These are phyloP conservation scores for Rhingia campestris DNA, from an alignment of 2,888 invertebrate species.

Conservation along the genomic window DNA sequence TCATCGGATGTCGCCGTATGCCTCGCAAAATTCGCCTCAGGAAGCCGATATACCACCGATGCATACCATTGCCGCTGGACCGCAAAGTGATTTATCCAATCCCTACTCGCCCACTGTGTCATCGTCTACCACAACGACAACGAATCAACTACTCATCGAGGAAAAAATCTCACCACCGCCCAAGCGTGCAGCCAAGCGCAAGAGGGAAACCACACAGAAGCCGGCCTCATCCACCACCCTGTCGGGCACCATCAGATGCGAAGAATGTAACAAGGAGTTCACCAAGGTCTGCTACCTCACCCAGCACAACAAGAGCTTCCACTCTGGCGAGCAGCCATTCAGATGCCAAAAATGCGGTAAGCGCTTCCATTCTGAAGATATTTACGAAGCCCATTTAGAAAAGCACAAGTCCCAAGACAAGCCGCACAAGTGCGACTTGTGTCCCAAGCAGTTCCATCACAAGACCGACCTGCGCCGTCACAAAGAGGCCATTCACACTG, in stretches of 20 bases:
- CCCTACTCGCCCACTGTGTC: constrained; percentile 78
- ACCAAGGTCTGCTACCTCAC: constrained; percentile 94
- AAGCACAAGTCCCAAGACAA: constrained; percentile 91
- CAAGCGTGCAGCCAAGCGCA: constrained; percentile 75
- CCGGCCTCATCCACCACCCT: constrained; percentile 77
- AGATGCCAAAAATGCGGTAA: constrained; percentile 94
- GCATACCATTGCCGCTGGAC: constrained; percentile 76
- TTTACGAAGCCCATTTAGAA: constrained; percentile 88
- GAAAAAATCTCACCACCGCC: constrained; percentile 72
- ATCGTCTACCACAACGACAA: constrained; percentile 81
- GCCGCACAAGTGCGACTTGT: constrained; percentile 92
- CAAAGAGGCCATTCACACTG: constrained; percentile 91
- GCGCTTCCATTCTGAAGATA: constrained; percentile 88
- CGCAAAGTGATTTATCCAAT: constrained; percentile 72
- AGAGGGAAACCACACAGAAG: constrained; percentile 75
- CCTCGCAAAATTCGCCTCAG: constrained; percentile 79
- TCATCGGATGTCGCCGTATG: constrained; percentile 77
- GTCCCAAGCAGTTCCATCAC: constrained; percentile 95
- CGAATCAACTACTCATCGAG: constrained; percentile 78
- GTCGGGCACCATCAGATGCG: constrained; percentile 85
- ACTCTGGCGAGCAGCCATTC: constrained; percentile 92
- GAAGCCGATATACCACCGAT: constrained; percentile 81
- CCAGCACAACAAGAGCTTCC: constrained; percentile 95
- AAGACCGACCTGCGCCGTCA: constrained; percentile 94
- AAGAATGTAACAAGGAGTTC: constrained; percentile 92